A percentile compares a stretch with the other conserved stretches of the same genome.
phyloP scores from a whole-genome alignment of 2,888 invertebrate genomes.

The Sinhomidia bicolor region DNA sequence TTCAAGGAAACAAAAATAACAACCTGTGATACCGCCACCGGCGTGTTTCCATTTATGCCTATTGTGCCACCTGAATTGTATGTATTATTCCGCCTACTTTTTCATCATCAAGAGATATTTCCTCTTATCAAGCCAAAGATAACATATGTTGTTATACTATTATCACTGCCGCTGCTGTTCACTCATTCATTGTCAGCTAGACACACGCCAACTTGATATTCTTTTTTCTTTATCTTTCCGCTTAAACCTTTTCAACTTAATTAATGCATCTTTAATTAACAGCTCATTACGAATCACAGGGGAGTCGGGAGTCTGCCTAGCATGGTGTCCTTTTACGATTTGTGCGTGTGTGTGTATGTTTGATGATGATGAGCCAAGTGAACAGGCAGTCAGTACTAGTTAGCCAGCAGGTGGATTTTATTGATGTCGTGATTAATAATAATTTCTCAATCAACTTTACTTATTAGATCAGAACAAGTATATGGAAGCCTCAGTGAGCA shows the following conservation, averaged over 20 bases:
- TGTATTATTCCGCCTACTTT: slow-evolving; percentile 57
- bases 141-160: slow-evolving; percentile 44
- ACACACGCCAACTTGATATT: slow-evolving; percentile 71
- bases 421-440: slow-evolving; percentile 69
- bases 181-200: slow-evolving; percentile 37
- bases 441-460: slow-evolving; percentile 67
- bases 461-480: slow-evolving; percentile 40
- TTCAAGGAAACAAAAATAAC: slow-evolving; percentile 62
- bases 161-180: slow-evolving; percentile 26
- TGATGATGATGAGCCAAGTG: neutral
- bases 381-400: neutral
- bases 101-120: slow-evolving; percentile 12
- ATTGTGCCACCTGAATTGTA: slow-evolving; percentile 71
- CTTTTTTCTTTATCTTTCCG: slow-evolving; percentile 37
- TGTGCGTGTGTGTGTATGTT: neutral
- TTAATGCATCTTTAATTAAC: slow-evolving; percentile 80
- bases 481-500: neutral
- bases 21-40: neutral
- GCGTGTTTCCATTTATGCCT: slow-evolving; percentile 20
- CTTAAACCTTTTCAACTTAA: slow-evolving; percentile 70
- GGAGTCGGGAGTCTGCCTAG: slow-evolving; percentile 63
- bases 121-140: slow-evolving; percentile 49
- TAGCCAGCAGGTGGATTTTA: slow-evolving; percentile 46
- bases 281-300: slow-evolving; percentile 79
- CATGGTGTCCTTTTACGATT: slow-evolving; percentile 9